Evolutionary conservation across 2,888 invertebrate genomes (phyloP).

Genomic region (Philereme transversata): DNA sequence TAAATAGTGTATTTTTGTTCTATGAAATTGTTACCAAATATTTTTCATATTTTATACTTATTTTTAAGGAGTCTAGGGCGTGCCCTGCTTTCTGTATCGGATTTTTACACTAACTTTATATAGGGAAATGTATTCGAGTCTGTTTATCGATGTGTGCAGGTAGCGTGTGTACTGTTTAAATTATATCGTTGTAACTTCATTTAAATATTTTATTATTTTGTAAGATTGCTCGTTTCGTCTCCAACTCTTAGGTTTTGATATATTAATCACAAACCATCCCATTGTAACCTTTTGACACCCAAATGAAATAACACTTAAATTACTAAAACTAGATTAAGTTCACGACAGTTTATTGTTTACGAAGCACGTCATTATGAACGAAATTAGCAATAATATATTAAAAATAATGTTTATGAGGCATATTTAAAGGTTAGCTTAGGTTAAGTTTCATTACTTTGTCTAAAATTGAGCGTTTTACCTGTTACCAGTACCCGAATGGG

Average conservation of each 20-base stretch:
- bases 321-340: constrained; percentile 24
- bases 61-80: constrained; percentile 27
- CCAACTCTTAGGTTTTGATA: neutral
- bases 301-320: constrained; percentile 15
- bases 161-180: constrained; percentile 16
- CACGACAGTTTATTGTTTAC: constrained; percentile 11
- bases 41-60: constrained; percentile 68
- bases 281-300: constrained; percentile 5
- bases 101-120: constrained; percentile 7
- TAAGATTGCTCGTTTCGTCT: constrained; percentile 15
- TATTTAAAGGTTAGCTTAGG: constrained; percentile 47
- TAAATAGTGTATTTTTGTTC: constrained; percentile 47
- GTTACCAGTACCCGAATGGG: constrained; percentile 66
- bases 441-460: constrained; percentile 40
- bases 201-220: constrained; percentile 27
- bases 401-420: constrained; percentile 28
- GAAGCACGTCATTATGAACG: constrained; percentile 20
- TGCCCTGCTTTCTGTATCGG: constrained; percentile 12
- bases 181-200: constrained; percentile 27
- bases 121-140: constrained; percentile 8
- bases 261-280: constrained; percentile 1
- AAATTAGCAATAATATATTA: constrained; percentile 16
- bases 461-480: constrained; percentile 45
- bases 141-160: constrained; percentile 18
- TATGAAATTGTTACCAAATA: constrained; percentile 82